Evolutionary conservation across 1,140 invertebrate species (phyloP).

Genomic region (Centruroides sculpturatus): DNA sequence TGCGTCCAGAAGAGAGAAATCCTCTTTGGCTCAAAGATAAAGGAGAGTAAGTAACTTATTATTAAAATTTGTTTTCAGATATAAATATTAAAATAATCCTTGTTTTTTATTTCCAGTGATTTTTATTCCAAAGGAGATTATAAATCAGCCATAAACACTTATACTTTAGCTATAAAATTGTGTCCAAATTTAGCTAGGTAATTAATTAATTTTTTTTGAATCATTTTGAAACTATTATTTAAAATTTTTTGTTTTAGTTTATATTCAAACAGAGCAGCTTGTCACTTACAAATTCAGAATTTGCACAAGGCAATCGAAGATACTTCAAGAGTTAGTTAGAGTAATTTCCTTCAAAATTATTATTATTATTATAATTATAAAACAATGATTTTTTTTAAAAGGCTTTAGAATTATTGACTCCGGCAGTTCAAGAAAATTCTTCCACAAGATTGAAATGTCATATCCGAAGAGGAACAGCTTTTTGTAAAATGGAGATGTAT

Average conservation of each 20-base stretch:
- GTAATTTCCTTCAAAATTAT: not conserved
- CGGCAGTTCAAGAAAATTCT: slow-evolving; percentile 52
- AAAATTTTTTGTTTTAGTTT: slow-evolving; percentile 31
- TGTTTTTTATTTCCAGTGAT: not conserved
- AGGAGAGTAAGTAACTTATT: slow-evolving; percentile 45
- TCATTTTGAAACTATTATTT: too few relatives aligned
- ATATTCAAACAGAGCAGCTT: slow-evolving; percentile 55
- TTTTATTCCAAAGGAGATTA: slow-evolving; percentile 42
- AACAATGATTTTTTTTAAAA: slow-evolving; percentile 23
- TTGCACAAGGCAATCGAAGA: slow-evolving; percentile 51
- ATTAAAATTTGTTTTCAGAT: not conserved
- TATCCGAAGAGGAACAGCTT: slow-evolving; percentile 49
- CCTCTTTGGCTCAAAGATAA: slow-evolving; percentile 66
- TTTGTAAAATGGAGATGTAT: slow-evolving; percentile 50
- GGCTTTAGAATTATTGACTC: slow-evolving; percentile 54
- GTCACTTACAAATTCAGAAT: slow-evolving; percentile 57
- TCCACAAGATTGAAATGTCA: slow-evolving; percentile 49
- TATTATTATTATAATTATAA: not conserved
- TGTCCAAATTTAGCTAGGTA: slow-evolving; percentile 46
- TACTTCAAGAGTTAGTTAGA: slow-evolving; percentile 37
- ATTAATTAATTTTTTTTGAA: not conserved
- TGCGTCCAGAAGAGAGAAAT: slow-evolving; percentile 64
- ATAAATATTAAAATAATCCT: not conserved
- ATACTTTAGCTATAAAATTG: slow-evolving; percentile 57
- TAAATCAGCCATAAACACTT: slow-evolving; percentile 63